Conservation (phyloP, 2,888 invertebrate genomes). For the Chloromyia formosa region DNA sequence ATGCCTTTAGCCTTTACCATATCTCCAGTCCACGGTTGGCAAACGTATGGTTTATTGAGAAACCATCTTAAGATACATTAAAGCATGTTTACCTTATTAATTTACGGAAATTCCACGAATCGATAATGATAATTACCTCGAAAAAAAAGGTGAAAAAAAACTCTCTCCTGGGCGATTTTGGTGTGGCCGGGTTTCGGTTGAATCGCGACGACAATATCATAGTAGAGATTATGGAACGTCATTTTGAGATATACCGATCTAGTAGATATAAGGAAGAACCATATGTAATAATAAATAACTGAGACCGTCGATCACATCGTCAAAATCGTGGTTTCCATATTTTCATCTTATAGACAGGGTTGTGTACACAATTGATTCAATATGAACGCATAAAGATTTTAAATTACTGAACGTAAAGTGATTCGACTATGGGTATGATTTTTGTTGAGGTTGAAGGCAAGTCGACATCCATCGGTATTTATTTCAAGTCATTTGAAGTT, state of each 20-base stretch:
- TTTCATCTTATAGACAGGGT: constrained; percentile 29
- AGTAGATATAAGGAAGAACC: neutral
- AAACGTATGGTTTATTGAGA: constrained; percentile 38
- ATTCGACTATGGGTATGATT: too few relatives aligned
- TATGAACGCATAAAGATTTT: constrained; percentile 14
- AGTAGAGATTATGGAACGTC: too few relatives aligned
- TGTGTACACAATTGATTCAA: constrained; percentile 30
- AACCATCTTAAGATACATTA: constrained; percentile 49
- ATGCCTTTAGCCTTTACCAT: neutral
- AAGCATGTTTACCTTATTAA: constrained; percentile 49
- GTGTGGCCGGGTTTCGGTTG: constrained; percentile 17
- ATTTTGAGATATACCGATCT: too few relatives aligned
- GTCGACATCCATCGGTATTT: too few relatives aligned
- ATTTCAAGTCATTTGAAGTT: too few relatives aligned
- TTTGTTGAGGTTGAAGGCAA: too few relatives aligned
- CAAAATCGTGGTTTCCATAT: constrained; percentile 38
- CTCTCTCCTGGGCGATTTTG: constrained; percentile 26
- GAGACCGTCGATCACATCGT: neutral
- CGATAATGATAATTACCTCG: constrained; percentile 50
- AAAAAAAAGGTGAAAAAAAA: constrained; percentile 17
- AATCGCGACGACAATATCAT: neutral
- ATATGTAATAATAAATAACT: neutral
- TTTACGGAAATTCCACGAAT: constrained; percentile 50
- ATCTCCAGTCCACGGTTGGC: constrained; percentile 17
- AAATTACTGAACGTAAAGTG: constrained; percentile 22